Evolutionary conservation across 37 sponge, comb jelly and placozoan species (phyloP), one percentile per base, ranked within the genome.

Genomic region (Chondrosia reniformis): DNA sequence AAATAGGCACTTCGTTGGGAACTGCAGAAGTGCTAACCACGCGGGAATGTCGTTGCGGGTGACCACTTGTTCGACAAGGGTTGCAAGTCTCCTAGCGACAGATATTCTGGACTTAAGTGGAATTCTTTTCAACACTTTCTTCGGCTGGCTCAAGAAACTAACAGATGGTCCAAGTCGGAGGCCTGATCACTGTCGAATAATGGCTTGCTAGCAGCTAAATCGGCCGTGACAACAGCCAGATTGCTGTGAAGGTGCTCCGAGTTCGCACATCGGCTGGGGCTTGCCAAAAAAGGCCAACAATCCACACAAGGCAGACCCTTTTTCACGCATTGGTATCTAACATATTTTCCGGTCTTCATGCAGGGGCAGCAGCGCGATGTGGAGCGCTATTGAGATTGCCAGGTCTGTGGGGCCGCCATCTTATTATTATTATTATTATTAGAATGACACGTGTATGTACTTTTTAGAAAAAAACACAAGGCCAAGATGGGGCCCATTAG

Each of bases 61-160:
- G 21, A 69, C 72, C 30, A 69, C 72, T 13, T 69, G 30, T 37
- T 36, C 17, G 21, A 69, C 7, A 15, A 69, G 17, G 22, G 42
- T 10, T 13, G 72, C 72, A 6, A 69, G 72, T 33, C 36, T 69
- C 72, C 28, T 69, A 13, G 41, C 42, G 6, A 28, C 72, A 6
- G 19, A 13, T 38, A 37, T 7, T 38, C 41, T 31, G 42, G 72
- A 36, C 13, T 17, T 17, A 6, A 12, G 17, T 13, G 72, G 72
- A 33, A 69, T 33, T 13, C 42, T 13, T 69, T 69, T 69, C 42
- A 69, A 38, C 15, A 69, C 42, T 22, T 69, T 69, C 15, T 49
- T 49, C 52, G 52, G 52, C 52, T 49, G 52, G 52, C 52, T 49
- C 52, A 49, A 49, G 52, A 49, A 49, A 19, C 15, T 49, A 49